Base-by-base conservation (phyloP, 2,797 vertebrate species). In the Micropoecilia bifurca region DNA sequence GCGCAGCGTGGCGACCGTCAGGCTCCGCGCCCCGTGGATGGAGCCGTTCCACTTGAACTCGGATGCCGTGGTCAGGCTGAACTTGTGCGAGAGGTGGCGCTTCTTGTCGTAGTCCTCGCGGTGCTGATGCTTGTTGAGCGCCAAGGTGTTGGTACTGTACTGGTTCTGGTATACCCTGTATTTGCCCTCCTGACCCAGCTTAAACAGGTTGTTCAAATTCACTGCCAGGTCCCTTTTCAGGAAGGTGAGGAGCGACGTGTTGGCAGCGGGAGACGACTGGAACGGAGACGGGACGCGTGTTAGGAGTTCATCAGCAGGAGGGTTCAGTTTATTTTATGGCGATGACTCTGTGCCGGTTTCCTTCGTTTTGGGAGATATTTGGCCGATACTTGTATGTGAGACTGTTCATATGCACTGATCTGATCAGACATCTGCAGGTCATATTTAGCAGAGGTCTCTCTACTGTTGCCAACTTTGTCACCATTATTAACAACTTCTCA, bases 41-140 rank as follows among this genome's bases (percentile, higher is more conserved):
- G 98, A 97, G 22, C 99, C 99, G 4, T 97, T 99, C 99, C 99
- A 99, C 84, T 98, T 99, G 95, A 99, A 99, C 87, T 99, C 99
- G 0, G 97, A 95, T 0, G 97, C 97, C 0, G 97, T 96, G 68
- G 97, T 99, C 90, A 99, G 95, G 91, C 98, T 99, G 95, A 99
- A 99, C 85, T 99, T 99, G 92, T 99, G 99, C 0, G 98, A 97
- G 75, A 99, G 97, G 90, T 99, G 98, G n/a, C 99, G 92, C 36
- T 97, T 96, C 93, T 99, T 99, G 95, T 99, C 99, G 2, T 99
- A 97, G 89, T 99, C 98, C 91, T 99, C 99, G 14, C 99, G 96
- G 93, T 99, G 99, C 92, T 99, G 99, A 88, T 99, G 99, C 83
- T 99, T 99, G 94, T 99, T 99, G 87, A 99, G 93, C 2, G 98